Evolutionary conservation across 2,888 invertebrate species (phyloP), one percentile per base, ranked within the genome.

Genomic region (Criorhina ranunculi): DNA sequence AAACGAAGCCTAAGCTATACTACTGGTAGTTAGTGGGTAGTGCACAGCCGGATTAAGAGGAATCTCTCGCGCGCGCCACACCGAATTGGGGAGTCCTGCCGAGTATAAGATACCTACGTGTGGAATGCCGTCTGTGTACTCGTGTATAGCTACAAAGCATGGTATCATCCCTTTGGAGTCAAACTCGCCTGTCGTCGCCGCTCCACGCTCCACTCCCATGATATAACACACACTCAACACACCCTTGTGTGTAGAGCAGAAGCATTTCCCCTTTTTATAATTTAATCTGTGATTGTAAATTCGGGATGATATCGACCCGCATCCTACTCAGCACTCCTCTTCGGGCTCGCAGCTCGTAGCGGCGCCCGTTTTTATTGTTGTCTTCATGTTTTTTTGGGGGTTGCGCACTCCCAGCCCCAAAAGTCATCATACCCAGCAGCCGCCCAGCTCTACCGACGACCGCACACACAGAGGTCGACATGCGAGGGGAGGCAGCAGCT

Each of bases 41-140:
- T 70, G 29, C 72, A 82, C 78, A 83, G 67, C 60, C 77, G 72
- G 78, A 78, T 83, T 83, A 82, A 82, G 82, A 82, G 70, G 70
- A 82, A 82, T 77, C 82, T 76, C 60, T 82, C 82, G 82, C 82
- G 76, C 77, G 82, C 82, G 76, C 70, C 70, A 82, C 77, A 82
- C 76, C 44, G 53, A 64, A 44, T 57, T 37, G 53, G 60, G 62
- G 51, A 55, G 49, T 55, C 59, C 76, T 70, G 64, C 24, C 53
- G 66, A 66, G 42, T 60, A 62, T 44, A 24, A 24, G 72, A 53
- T 73, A 78, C 24, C 73, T 64, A 75, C 77, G 70, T 82, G 76
- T 69, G 40, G 69, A 81, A 69, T 77, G 82, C 42, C 51, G 49
- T 60, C 72, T 76, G 55, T 53, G 51, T 70, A 31, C 62, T 37